Percentiles rank a stretch among this genome's conserved stretches.
phyloP scores from a whole-genome alignment of 1,140 invertebrate genomes.

The Drosophila bocqueti region DNA sequence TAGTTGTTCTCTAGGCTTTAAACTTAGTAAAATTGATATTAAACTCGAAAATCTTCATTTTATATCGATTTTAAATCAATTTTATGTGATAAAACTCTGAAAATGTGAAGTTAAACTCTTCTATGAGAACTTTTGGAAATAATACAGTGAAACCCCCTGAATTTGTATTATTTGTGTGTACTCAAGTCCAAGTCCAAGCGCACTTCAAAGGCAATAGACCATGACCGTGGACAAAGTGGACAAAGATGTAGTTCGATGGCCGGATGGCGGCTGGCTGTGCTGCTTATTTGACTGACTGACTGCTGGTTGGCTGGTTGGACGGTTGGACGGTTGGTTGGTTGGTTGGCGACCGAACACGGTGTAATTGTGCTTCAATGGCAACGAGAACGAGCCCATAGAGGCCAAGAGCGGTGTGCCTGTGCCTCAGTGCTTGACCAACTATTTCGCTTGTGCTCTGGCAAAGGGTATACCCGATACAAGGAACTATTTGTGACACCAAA shows the following conservation, averaged over 20 bases:
- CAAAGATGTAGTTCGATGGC: conserved; percentile 66
- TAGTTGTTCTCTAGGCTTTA: background rate
- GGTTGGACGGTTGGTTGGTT: conserved; percentile 18
- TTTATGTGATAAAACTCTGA: background rate
- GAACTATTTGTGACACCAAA: background rate
- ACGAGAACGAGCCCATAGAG: conserved; percentile 34
- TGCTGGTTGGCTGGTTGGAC: conserved; percentile 14
- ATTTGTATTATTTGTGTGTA: background rate
- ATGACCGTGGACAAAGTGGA: conserved; percentile 68
- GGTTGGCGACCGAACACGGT: conserved; percentile 44
- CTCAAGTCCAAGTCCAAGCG: conserved; percentile 45
- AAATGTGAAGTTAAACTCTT: background rate
- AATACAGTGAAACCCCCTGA: background rate
- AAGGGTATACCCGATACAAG: background rate
- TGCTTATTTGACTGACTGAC: conserved; percentile 29
- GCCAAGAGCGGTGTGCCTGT: conserved; percentile 25
- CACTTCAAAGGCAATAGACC: conserved; percentile 72
- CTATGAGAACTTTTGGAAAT: background rate
- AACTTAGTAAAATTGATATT: background rate
- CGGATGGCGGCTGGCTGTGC: conserved; percentile 29
- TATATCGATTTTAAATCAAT: background rate
- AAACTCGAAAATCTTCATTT: background rate
- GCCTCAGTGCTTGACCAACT: conserved; percentile 35
- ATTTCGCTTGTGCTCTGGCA: conserved; percentile 2
- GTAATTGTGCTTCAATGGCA: conserved; percentile 70